Evolutionary conservation across 2,888 invertebrate genomes (phyloP).

Genomic region (Eilema griseolum): DNA sequence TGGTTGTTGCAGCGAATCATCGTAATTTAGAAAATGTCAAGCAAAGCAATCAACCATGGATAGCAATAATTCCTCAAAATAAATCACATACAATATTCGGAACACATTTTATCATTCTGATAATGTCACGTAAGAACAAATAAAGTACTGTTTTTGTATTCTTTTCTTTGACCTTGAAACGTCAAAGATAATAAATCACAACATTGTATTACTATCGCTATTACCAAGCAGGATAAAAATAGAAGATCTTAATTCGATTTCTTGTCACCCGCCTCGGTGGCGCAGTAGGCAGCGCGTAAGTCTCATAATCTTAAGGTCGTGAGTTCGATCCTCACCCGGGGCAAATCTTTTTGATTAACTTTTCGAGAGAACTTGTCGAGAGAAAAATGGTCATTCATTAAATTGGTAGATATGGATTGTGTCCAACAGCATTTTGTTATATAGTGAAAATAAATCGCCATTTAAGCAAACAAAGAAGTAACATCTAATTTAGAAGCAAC

Average conservation of each 20-base stretch:
- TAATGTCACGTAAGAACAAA: background rate
- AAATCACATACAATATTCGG: background rate
- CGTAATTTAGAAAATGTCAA: no score
- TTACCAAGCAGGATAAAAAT: background rate
- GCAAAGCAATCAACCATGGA: no score
- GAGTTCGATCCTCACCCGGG: conserved; percentile 58
- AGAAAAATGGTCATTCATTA: no score
- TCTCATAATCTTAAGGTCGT: conserved; percentile 97
- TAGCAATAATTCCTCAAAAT: no score
- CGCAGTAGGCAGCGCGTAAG: conserved; percentile 96
- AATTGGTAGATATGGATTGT: no score
- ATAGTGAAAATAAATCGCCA: no score
- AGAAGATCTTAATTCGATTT: background rate
- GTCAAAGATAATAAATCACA: background rate
- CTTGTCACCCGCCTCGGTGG: conserved; percentile 90
- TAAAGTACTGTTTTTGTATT: background rate
- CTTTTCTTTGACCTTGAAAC: background rate
- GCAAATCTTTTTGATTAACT: conserved; percentile 39
- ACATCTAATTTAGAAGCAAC: background rate
- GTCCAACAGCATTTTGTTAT: no score
- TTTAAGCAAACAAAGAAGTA: background rate
- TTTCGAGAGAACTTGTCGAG: background rate
- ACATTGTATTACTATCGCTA: background rate
- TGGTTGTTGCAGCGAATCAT: no score
- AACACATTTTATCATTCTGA: background rate